Base-by-base conservation (phyloP, 2,113 vertebrate species). In the Oryzias javanicus region DNA sequence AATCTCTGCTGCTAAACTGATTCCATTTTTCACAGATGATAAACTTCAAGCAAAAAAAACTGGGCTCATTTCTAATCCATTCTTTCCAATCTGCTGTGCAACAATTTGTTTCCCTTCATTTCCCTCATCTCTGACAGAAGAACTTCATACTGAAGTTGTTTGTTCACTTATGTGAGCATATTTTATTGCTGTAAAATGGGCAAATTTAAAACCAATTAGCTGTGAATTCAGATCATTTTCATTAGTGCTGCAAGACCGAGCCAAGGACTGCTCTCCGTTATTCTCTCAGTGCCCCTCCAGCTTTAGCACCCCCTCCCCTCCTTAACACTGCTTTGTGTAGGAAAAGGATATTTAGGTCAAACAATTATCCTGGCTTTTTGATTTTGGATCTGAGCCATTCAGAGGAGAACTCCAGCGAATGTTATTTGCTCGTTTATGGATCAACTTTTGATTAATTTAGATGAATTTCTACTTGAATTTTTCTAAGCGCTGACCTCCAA, bases 341-440 rank as follows among this genome's bases (percentile, higher is more conserved):
- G 35, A 10, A 35, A 35, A 12, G 64, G n/a, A 57, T 65, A 75
- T 78, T 72, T 78, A 70, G 58, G 65, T 81, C 72, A 68, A 44
- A 53, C n/a, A 19, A 12, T n/a, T 10, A 47, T 15, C 42, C 47
- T 44, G 55, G 42, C 46, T 51, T 19, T 45, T 22, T 14, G 24
- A 61, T 6, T 24, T 42, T 72, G 59, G 49, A 49, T 17, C 29
- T 7, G 16, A 4, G 22, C 20, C 72, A 49, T 42, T 61, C 52
- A 72, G 49, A 48, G 51, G 41, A 69, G 55, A 49, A 20, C 22
- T 40, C 55, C 45, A 46, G 13, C 55, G 51, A 42, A n/a, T 63
- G 16, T 22, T 6, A 12, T 35, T 12, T 12, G 10, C 35, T 35
- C 35, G 8, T 35, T 35, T 35, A 35, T 35, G 35, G 35, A 35